A percentile compares a stretch with the other conserved stretches of the same genome.
Conservation (phyloP, 1,140 invertebrate genomes). For the Lysiphlebus fabarum region DNA sequence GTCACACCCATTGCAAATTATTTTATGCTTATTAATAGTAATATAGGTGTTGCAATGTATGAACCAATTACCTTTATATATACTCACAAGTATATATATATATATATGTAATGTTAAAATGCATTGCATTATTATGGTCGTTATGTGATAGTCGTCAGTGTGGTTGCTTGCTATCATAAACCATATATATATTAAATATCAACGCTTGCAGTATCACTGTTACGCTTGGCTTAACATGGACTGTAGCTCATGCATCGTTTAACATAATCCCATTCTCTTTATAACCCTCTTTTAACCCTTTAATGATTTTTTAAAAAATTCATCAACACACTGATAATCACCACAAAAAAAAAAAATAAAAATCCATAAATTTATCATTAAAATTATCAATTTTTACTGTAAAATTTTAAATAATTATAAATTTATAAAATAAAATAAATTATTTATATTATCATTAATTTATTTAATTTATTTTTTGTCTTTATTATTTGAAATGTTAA, state of each 20-base stretch:
- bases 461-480: too few relatives aligned
- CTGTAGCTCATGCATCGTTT: conserved; percentile 53
- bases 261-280: conserved; percentile 45
- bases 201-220: conserved; percentile 48
- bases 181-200: conserved; percentile 35
- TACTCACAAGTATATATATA: conserved; percentile 2
- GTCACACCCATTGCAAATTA: conserved; percentile 23
- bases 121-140: conserved; percentile 15
- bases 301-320: not conserved
- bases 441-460: too few relatives aligned
- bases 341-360: conserved; percentile 23
- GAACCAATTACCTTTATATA: conserved; percentile 24
- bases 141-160: conserved; percentile 5
- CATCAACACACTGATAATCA: conserved; percentile 18
- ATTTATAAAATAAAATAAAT: not conserved
- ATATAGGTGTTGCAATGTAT: conserved; percentile 27
- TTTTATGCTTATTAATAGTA: conserved; percentile 49
- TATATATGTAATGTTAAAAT: conserved; percentile 4
- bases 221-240: conserved; percentile 46
- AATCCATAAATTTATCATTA: not conserved
- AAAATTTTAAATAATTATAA: too few relatives aligned
- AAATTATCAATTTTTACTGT: too few relatives aligned
- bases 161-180: conserved; percentile 9
- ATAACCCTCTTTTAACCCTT: conserved; percentile 1
- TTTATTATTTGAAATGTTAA: too few relatives aligned